Evolutionary conservation across 1,140 invertebrate genomes (phyloP).

Genomic region (Anthonomus grandis): DNA sequence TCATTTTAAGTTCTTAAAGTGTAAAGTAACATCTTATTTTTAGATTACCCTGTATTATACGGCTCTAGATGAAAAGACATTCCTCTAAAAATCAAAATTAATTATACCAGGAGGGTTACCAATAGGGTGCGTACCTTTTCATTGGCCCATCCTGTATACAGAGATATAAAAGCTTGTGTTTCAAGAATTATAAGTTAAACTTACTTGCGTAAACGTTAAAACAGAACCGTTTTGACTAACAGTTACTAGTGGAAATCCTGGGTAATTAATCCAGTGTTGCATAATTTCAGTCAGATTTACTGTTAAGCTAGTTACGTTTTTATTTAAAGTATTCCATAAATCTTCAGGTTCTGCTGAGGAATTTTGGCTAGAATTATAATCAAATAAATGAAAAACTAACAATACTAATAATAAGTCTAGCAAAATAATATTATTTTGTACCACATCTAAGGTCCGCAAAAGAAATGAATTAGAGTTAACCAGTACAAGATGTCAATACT

Average conservation of each 20-base stretch:
- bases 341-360: constrained; percentile 22
- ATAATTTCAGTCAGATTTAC: constrained; percentile 53
- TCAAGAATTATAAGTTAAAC: no score
- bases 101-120: no score
- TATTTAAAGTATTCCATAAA: constrained; percentile 27
- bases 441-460: neutral
- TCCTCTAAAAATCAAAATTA: no score
- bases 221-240: constrained; percentile 14
- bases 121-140: no score
- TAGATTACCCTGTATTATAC: no score
- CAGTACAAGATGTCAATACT: constrained; percentile 33
- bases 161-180: no score
- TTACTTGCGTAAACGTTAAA: constrained; percentile 32
- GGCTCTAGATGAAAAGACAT: no score
- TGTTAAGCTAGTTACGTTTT: constrained; percentile 23
- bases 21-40: no score
- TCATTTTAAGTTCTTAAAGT: no score
- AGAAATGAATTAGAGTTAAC: neutral
- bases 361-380: constrained; percentile 13
- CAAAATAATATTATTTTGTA: no score
- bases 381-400: neutral
- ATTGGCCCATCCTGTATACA: no score
- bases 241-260: constrained; percentile 60
- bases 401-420: no score
- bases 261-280: constrained; percentile 59